Conservation (phyloP, 2,113 vertebrate genomes). For the Phrynosoma platyrhinos region DNA sequence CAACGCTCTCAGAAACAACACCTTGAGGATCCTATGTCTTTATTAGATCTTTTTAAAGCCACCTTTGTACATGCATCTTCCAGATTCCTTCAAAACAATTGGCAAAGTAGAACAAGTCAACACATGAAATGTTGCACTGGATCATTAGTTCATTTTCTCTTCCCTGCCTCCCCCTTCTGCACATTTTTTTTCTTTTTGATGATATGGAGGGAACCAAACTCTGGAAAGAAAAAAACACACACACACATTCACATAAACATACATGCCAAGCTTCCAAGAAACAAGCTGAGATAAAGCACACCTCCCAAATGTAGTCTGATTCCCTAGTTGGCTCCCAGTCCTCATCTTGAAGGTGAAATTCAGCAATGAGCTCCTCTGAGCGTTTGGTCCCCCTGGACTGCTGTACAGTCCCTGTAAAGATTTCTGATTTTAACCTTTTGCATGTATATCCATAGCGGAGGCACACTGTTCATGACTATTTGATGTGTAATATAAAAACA, state of each 20-base stretch:
- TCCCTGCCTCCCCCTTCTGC: not conserved
- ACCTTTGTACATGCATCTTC: not conserved
- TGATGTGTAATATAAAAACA: constrained; percentile 81
- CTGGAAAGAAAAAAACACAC: constrained; percentile 9
- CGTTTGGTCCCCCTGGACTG: constrained; percentile 76
- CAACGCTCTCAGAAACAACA: not conserved
- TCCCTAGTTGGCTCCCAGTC: constrained; percentile 70
- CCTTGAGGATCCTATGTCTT: not conserved
- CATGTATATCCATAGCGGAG: constrained; percentile 80
- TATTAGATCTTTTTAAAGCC: too few relatives aligned
- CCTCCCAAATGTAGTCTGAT: constrained; percentile 53
- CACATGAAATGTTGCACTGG: not conserved
- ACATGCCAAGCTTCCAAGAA: constrained; percentile 57
- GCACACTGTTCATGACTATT: constrained; percentile 79
- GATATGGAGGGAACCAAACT: constrained; percentile 47
- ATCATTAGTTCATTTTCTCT: not conserved
- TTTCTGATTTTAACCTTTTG: constrained; percentile 82
- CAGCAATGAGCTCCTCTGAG: constrained; percentile 72
- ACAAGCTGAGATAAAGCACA: constrained; percentile 56
- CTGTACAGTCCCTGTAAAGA: constrained; percentile 80
- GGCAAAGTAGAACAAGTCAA: constrained; percentile 41
- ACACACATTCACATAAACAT: not conserved
- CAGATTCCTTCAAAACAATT: constrained; percentile 33
- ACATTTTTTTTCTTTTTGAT: constrained; percentile 18
- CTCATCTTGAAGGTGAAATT: constrained; percentile 79